Conservation (phyloP, 2,797 vertebrate genomes). For the Lindbergichthys nudifrons region DNA sequence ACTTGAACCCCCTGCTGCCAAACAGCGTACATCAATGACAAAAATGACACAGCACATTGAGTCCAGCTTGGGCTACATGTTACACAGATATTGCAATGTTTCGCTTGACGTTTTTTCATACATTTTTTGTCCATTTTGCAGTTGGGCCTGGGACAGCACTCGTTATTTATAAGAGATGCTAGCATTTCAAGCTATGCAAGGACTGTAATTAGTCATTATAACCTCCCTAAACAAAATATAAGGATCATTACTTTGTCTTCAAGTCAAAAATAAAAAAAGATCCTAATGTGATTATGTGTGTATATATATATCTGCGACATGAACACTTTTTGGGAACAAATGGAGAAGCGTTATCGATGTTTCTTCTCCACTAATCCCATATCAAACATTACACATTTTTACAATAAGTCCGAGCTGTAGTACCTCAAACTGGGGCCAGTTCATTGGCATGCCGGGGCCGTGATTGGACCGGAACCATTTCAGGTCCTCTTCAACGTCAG, state of each 20-base stretch:
- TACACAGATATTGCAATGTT: slow-evolving; percentile 2
- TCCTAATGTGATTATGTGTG: background rate
- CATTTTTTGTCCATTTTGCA: background rate
- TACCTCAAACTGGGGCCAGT: slow-evolving; percentile 99
- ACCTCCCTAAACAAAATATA: slow-evolving; percentile 24
- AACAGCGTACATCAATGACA: slow-evolving; percentile 20
- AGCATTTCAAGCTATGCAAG: background rate
- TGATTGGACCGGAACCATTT: slow-evolving; percentile 94
- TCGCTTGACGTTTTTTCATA: slow-evolving; percentile 4
- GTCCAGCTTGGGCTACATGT: background rate
- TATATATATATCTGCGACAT: background rate
- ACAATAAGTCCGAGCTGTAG: background rate
- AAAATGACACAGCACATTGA: slow-evolving; percentile 30
- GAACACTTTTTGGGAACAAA: background rate
- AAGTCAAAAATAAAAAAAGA: background rate
- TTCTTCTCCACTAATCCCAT: background rate
- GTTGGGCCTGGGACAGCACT: slow-evolving; percentile 1
- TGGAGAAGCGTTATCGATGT: background rate
- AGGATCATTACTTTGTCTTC: background rate
- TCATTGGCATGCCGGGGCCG: slow-evolving; percentile 98
- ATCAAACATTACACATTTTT: background rate
- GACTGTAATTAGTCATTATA: slow-evolving; percentile 14
- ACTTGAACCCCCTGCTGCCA: slow-evolving; percentile 24
- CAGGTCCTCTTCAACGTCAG: slow-evolving; percentile 93
- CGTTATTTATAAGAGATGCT: background rate